Evolutionary conservation across 2,113 vertebrate species (phyloP).

Genomic region (Phycodurus eques): DNA sequence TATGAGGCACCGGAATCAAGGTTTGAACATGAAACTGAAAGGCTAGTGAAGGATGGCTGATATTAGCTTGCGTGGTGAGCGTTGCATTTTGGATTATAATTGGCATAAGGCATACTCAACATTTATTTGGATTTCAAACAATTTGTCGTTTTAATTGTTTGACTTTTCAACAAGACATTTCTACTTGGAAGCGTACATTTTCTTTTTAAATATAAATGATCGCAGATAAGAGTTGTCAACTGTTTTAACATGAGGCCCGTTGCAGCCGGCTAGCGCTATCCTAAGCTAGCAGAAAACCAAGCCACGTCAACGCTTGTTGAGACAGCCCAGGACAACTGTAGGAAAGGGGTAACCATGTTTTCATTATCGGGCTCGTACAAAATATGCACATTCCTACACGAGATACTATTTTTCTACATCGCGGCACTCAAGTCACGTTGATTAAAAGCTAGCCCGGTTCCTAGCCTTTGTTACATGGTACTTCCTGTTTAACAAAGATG

Average conservation of each 20-base stretch:
- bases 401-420: neutral
- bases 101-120: neutral
- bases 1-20: neutral
- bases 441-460: slow-evolving; percentile 43
- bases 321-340: slow-evolving; percentile 9
- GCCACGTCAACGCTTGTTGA: slow-evolving; percentile 68
- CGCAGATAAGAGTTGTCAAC: neutral
- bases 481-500: slow-evolving; percentile 65
- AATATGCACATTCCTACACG: neutral
- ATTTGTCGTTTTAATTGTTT: no score
- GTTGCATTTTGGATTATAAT: neutral
- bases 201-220: neutral
- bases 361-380: neutral
- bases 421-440: slow-evolving; percentile 12
- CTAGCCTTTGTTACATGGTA: slow-evolving; percentile 70
- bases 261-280: slow-evolving; percentile 41
- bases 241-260: slow-evolving; percentile 45
- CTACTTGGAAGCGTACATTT: neutral
- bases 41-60: slow-evolving; percentile 32
- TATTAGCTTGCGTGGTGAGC: slow-evolving; percentile 10
- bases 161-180: neutral
- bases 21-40: slow-evolving; percentile 35
- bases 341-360: neutral
- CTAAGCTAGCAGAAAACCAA: slow-evolving; percentile 44
- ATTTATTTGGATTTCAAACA: neutral